These are phyloP conservation scores for Habropoda laboriosa DNA, from an alignment of 1,140 invertebrate species.

Conservation along the genomic window DNA sequence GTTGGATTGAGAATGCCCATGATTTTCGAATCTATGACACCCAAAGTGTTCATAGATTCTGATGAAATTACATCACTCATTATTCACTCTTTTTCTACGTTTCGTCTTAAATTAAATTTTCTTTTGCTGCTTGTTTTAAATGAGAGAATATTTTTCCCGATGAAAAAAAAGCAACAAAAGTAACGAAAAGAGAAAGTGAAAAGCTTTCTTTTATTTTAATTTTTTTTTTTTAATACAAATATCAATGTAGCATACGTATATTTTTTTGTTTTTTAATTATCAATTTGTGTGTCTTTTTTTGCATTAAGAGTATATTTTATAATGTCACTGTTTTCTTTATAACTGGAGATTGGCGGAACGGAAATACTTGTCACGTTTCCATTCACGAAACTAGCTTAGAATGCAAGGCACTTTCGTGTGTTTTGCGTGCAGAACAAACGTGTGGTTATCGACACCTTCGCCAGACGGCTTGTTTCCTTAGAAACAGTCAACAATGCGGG, in stretches of 20 bases:
- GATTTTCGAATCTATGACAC: conserved; percentile 61
- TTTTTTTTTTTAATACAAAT: neutral
- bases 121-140: too few species aligned
- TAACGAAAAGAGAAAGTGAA: too few species aligned
- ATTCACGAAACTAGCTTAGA: neutral
- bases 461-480: conserved; percentile 75
- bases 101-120: neutral
- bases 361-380: neutral
- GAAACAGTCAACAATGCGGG: conserved; percentile 78
- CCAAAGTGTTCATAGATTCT: conserved; percentile 3
- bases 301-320: neutral
- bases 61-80: conserved; percentile 9
- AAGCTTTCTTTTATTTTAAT: too few species aligned
- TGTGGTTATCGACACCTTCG: conserved; percentile 78
- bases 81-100: neutral
- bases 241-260: too few species aligned
- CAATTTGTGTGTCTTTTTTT: neutral
- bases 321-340: neutral
- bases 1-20: conserved; percentile 76
- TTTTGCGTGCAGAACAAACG: conserved; percentile 50
- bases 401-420: neutral
- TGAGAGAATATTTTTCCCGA: too few species aligned
- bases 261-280: neutral
- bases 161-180: too few species aligned
- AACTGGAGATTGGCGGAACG: neutral